Conservation (phyloP, 2,797 vertebrate species). For the Sylvilagus floridanus region DNA sequence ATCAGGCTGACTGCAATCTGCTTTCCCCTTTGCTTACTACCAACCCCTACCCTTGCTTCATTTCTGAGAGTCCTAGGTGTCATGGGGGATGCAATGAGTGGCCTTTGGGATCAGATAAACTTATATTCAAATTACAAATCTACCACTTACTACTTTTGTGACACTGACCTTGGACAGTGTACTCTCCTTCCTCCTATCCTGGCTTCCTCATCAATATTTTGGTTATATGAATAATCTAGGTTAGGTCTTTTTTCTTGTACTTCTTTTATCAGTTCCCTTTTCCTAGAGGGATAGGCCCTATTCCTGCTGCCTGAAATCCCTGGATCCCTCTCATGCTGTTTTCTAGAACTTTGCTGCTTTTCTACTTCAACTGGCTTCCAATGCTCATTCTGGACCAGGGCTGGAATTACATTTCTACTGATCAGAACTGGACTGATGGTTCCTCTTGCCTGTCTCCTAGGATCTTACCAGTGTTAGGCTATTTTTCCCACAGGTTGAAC, state of each 20-base stretch:
- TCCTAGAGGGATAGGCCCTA: background rate
- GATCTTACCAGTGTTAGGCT: background rate
- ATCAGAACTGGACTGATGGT: background rate
- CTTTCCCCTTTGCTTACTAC: background rate
- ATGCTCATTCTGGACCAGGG: background rate
- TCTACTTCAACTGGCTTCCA: background rate
- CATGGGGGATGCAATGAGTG: background rate
- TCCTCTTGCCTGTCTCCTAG: background rate
- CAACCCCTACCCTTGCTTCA: background rate
- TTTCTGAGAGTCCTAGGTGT: background rate
- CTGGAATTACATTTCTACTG: background rate
- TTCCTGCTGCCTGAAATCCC: background rate
- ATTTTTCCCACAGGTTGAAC: background rate
- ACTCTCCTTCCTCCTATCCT: background rate
- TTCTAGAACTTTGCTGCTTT: background rate
- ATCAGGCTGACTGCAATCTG: background rate
- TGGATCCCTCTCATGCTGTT: background rate
- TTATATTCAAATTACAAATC: background rate
- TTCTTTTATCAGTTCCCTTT: background rate
- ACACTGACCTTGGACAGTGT: background rate
- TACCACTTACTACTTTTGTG: background rate
- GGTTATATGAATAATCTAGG: background rate
- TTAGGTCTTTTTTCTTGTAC: background rate
- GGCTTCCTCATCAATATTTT: background rate
- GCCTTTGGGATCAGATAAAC: background rate